phyloP scores from a whole-genome alignment of 2,888 invertebrate genomes.

The Ceriagrion tenellum region DNA sequence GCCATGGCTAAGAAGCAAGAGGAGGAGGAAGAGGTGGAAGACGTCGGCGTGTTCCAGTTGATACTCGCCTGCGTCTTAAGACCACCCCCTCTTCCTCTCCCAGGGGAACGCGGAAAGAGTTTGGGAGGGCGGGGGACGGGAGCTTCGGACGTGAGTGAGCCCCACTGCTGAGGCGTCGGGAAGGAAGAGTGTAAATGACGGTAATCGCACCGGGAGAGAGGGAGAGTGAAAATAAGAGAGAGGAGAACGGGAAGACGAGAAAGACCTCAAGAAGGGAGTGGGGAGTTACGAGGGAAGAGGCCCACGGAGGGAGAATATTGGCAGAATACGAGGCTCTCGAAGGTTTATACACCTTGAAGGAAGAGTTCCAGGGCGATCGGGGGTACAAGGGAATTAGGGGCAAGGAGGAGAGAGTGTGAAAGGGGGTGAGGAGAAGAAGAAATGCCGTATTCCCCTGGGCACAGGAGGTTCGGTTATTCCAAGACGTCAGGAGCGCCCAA shows the following conservation, averaged over 20 bases:
- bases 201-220: background rate
- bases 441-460: slow-evolving; percentile 45
- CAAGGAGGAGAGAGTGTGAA: background rate
- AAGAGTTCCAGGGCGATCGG: slow-evolving; percentile 18
- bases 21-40: background rate
- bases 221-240: slow-evolving; percentile 43
- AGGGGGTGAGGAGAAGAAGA: slow-evolving; percentile 22
- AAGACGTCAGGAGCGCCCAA: background rate
- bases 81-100: slow-evolving; percentile 34
- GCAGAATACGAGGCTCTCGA: slow-evolving; percentile 28
- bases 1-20: slow-evolving; percentile 26
- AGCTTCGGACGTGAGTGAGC: too few relatives aligned
- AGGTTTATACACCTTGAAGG: background rate
- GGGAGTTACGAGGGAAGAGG: background rate
- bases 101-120: background rate
- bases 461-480: background rate
- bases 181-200: background rate
- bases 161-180: background rate
- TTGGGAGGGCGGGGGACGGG: background rate
- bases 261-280: background rate
- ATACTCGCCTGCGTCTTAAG: slow-evolving; percentile 54
- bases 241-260: background rate
- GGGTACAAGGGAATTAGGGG: slow-evolving; percentile 30
- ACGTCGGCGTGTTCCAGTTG: slow-evolving; percentile 38
- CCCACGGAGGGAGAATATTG: background rate